phyloP scores from a whole-genome alignment of 2,888 invertebrate species.

The Pristionchus mayeri region DNA sequence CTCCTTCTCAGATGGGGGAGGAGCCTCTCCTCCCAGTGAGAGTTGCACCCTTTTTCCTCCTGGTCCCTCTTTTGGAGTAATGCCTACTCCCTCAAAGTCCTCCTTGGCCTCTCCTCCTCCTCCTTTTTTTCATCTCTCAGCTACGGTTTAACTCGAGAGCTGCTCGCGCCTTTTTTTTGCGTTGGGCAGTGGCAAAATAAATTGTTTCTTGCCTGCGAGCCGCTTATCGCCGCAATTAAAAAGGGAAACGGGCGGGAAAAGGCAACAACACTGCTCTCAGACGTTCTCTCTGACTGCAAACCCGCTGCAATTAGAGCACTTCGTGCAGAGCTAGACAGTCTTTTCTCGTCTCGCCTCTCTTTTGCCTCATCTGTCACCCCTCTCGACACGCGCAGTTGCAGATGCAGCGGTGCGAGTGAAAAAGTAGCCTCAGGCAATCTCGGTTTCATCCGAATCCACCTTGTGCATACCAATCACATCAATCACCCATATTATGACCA shows the following conservation, averaged over 20 bases:
- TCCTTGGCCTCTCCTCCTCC: not conserved
- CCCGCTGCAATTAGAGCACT: not conserved
- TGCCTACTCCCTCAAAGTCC: not conserved
- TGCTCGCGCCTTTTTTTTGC: conserved; percentile 13
- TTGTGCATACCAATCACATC: too few relatives aligned
- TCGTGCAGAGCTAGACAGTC: not conserved
- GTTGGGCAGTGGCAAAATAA: conserved; percentile 16
- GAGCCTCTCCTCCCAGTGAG: not conserved
- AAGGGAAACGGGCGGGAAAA: not conserved
- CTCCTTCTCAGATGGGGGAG: not conserved
- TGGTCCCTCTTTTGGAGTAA: conserved; percentile 30
- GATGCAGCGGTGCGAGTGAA: conserved; percentile 13
- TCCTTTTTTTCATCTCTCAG: conserved; percentile 17
- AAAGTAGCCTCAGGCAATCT: not conserved
- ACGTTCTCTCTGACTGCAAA: conserved; percentile 1
- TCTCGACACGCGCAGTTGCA: not conserved
- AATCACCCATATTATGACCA: too few relatives aligned
- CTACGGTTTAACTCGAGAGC: too few relatives aligned
- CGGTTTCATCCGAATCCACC: not conserved
- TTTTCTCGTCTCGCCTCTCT: not conserved
- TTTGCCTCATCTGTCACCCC: not conserved
- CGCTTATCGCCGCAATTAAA: conserved; percentile 9
- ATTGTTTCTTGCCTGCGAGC: not conserved
- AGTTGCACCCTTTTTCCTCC: conserved; percentile 30
- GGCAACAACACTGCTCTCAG: conserved; percentile 6